Conservation (phyloP, 2,888 invertebrate genomes). For the Mechanitis mazaeus region DNA sequence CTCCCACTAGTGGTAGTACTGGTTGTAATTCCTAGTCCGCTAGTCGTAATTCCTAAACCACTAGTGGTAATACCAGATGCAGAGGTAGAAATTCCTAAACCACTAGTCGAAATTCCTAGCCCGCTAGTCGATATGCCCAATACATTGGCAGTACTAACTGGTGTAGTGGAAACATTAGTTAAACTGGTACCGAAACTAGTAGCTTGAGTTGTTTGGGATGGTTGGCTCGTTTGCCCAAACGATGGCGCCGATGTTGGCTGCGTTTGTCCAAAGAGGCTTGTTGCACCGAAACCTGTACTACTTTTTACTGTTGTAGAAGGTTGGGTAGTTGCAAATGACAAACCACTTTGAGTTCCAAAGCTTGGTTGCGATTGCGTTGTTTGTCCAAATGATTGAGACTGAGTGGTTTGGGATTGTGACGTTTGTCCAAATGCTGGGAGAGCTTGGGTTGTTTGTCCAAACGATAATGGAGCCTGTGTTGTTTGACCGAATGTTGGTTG, state of each 20-base stretch:
- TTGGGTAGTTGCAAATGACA: constrained; percentile 9
- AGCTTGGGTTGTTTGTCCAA: neutral
- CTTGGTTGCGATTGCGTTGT: constrained; percentile 25
- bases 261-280: neutral
- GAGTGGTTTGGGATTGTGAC: constrained; percentile 6
- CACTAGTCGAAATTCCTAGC: neutral
- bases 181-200: constrained; percentile 9
- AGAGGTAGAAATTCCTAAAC: neutral
- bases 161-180: neutral
- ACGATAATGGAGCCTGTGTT: neutral
- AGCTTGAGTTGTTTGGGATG: constrained; percentile 12
- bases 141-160: neutral
- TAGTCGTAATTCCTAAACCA: neutral
- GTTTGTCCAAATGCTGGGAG: too few species aligned
- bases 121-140: neutral
- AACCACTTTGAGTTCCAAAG: constrained; percentile 16
- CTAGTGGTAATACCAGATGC: constrained; percentile 1
- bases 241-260: neutral
- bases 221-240: neutral
- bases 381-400: constrained; percentile 24
- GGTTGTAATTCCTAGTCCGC: constrained; percentile 21
- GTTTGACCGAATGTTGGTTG: neutral
- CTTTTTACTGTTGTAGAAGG: constrained; percentile 9
- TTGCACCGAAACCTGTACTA: too few species aligned
- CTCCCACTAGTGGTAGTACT: constrained; percentile 23